phyloP scores from a whole-genome alignment of 2,888 invertebrate genomes.

The Colostygia pectinataria region DNA sequence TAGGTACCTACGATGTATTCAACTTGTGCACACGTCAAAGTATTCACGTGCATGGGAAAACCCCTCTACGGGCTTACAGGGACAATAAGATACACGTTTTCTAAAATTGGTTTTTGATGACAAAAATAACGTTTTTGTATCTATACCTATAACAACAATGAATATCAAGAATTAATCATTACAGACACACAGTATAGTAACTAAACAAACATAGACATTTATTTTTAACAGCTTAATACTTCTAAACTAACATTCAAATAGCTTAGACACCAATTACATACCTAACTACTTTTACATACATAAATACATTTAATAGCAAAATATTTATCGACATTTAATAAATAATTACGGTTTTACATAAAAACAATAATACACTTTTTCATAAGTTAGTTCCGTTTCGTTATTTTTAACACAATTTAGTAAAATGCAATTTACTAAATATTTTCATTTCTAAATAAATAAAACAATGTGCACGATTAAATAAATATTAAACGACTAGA shows the following conservation, averaged over 20 bases:
- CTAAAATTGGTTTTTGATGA: too few species aligned
- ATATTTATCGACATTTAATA: slow-evolving; percentile 50
- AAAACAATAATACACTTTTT: neutral
- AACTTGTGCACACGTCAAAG: too few species aligned
- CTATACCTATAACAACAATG: slow-evolving; percentile 1
- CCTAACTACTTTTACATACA: slow-evolving; percentile 31
- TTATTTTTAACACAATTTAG: slow-evolving; percentile 7
- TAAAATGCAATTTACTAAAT: slow-evolving; percentile 7
- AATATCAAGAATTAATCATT: too few species aligned
- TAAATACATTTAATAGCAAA: slow-evolving; percentile 45
- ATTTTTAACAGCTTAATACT: slow-evolving; percentile 42
- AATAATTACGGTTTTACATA: slow-evolving; percentile 25
- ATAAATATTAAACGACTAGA: slow-evolving; percentile 5
- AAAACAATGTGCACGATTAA: neutral
- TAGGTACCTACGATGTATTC: too few species aligned
- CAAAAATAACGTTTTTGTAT: too few species aligned
- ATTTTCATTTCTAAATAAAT: slow-evolving; percentile 1
- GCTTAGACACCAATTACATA: slow-evolving; percentile 43
- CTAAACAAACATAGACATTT: slow-evolving; percentile 20
- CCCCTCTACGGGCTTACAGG: too few species aligned
- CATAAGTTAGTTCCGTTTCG: neutral
- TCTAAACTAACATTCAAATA: slow-evolving; percentile 41
- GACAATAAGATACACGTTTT: too few species aligned
- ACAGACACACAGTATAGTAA: slow-evolving; percentile 10
- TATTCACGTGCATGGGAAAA: too few species aligned